Base-by-base conservation (phyloP, 53 echinoderm and acorn worm species). In the Apostichopus leukothele region DNA sequence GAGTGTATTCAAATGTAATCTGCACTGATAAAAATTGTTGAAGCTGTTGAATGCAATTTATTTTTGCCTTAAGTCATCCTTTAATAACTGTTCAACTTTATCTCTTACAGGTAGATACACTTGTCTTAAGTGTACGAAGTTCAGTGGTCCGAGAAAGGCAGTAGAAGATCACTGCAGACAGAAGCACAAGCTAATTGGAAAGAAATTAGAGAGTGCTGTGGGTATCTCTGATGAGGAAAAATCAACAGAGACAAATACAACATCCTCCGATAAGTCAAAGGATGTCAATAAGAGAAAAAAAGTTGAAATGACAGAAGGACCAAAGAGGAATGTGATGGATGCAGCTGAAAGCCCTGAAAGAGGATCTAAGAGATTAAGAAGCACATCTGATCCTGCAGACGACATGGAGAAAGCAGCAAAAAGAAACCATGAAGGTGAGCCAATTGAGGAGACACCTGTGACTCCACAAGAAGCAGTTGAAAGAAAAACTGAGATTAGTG, bases 101-200 rank as follows among this genome's bases (percentile, higher is more conserved):
- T 76, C 20, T 76, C 52, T 9, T 76, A 12, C 77, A 76, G 77
- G 77, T 39, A 22, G 27, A 6, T 85, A 63, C 57, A 60, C 66
- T 10, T 85, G 85, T 39, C 21, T 50, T 14, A 11, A 60, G 61
- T 85, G 85, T 60, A 50, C 21, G 85, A 66, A 68, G 7, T 85
- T 68, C 18, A 67, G 26, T 51, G 88, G 88, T 19, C 75, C 55
- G 7, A 75, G 19, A 11, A 74, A 52, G 51, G 26, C 88, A 0
- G 88, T 87, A 11, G 88, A 74, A 59, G 88, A 73, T 21, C 88
- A 87, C 18, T 87, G 88, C 55, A 87, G 59, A n/a, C 21, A 25
- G 10, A 87, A 87, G 75, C 88, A 87, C 22, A 87, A 73, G 53
- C 21, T 87, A 27, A 87, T 53, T 50, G 88, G 88, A 25, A 59